Percentiles rank a stretch among this genome's conserved stretches.
These are phyloP conservation scores for Gobio gobio DNA, from an alignment of 2,113 vertebrate genomes.

Conservation along the genomic window DNA sequence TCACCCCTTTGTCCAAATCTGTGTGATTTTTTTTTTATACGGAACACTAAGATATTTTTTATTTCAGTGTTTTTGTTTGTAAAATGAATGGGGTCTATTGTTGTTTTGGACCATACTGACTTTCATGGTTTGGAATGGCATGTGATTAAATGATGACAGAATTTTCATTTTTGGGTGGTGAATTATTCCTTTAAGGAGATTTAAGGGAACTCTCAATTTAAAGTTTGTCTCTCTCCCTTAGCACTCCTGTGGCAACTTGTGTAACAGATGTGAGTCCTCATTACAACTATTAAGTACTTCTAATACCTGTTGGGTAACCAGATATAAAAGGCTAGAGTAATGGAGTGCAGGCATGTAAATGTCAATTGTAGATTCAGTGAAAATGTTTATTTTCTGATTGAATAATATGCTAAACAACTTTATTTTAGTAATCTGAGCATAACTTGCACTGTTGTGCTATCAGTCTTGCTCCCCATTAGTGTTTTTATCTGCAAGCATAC, in stretches of 20 bases:
- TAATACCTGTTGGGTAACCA: conserved; percentile 36
- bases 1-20: neutral
- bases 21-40: no score
- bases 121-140: neutral
- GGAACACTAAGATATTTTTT: no score
- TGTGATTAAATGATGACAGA: neutral
- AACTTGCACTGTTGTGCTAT: neutral
- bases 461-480: neutral
- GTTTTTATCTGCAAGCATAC: neutral
- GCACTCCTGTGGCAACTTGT: neutral
- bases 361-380: neutral
- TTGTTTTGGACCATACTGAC: neutral
- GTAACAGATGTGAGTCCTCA: conserved; percentile 35
- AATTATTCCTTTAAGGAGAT: neutral
- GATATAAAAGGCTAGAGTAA: conserved; percentile 13
- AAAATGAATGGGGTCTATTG: neutral
- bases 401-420: neutral
- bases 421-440: neutral
- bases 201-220: neutral
- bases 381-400: neutral
- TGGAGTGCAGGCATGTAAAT: conserved; percentile 9
- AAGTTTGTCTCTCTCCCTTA: neutral
- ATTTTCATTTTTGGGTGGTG: neutral
- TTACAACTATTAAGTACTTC: conserved; percentile 31
- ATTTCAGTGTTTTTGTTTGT: neutral